Conservation (phyloP, 2,113 vertebrate species). For the Riparia riparia region DNA sequence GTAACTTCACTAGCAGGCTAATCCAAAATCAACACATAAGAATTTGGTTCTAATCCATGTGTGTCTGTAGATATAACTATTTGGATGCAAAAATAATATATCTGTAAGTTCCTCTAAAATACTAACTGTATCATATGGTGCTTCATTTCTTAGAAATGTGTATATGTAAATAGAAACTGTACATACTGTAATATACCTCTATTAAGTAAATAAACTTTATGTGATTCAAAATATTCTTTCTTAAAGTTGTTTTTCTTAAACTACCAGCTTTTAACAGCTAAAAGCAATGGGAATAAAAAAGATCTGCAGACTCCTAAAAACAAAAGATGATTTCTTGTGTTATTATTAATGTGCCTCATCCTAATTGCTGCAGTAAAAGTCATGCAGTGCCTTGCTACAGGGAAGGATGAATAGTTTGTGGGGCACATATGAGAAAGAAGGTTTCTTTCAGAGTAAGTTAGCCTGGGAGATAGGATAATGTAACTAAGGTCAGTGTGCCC, state of each 20-base stretch:
- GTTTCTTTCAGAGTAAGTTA: neutral
- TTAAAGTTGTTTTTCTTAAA: neutral
- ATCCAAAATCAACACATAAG: neutral
- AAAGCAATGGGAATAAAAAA: neutral
- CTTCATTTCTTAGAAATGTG: slow-evolving; percentile 20
- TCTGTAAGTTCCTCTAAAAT: slow-evolving; percentile 36
- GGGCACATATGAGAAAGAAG: neutral
- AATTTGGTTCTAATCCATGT: neutral
- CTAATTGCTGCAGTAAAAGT: rapidly evolving
- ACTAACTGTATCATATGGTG: slow-evolving; percentile 25
- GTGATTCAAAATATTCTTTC: neutral
- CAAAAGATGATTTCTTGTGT: neutral
- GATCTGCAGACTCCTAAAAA: neutral
- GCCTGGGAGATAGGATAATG: neutral
- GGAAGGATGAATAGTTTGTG: neutral
- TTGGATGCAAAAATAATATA: neutral
- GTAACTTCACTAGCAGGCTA: neutral
- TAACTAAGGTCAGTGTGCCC: neutral
- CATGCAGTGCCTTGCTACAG: neutral
- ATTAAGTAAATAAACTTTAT: slow-evolving; percentile 54
- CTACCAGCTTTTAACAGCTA: neutral
- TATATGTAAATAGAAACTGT: slow-evolving; percentile 64
- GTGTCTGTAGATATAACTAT: neutral
- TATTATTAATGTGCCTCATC: neutral
- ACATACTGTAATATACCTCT: slow-evolving; percentile 69